Percentiles rank a stretch among this genome's conserved stretches.
Evolutionary conservation across 2,888 invertebrate species (phyloP).

Genomic region (Pseudanteris insignis): DNA sequence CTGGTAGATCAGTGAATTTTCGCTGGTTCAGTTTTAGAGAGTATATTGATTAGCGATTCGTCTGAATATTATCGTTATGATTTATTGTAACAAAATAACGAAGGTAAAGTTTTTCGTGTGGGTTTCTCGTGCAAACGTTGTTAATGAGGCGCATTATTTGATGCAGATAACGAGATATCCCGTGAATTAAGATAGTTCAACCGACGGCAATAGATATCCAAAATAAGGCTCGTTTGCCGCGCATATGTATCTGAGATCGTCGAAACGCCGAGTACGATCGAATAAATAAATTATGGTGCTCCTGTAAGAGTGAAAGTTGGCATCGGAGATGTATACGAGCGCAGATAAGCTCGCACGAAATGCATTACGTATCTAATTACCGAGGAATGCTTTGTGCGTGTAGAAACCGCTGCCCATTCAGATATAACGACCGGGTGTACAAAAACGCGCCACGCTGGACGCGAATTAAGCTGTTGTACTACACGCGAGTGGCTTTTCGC

Average conservation of each 20-base stretch:
- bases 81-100: too few species aligned
- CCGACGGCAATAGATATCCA: too few species aligned
- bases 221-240: too few species aligned
- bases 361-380: slow-evolving; percentile 58
- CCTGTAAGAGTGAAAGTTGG: slow-evolving; percentile 37
- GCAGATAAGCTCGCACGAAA: slow-evolving; percentile 43
- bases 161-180: too few species aligned
- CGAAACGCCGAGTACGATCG: slow-evolving; percentile 20
- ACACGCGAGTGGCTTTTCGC: slow-evolving; percentile 41
- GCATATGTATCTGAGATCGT: slow-evolving; percentile 20
- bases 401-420: slow-evolving; percentile 53
- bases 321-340: slow-evolving; percentile 26
- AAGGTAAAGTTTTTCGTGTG: too few species aligned
- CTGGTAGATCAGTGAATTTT: too few species aligned
- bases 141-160: too few species aligned
- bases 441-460: slow-evolving; percentile 34
- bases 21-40: too few species aligned
- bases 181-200: too few species aligned
- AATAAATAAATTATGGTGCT: slow-evolving; percentile 31
- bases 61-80: too few species aligned
- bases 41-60: too few species aligned
- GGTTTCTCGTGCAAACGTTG: too few species aligned
- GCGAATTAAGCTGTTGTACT: slow-evolving; percentile 43
- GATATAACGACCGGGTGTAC: slow-evolving; percentile 48
- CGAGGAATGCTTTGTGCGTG: slow-evolving; percentile 57